Evolutionary conservation across 2,888 invertebrate genomes (phyloP).

Genomic region (Lamellibrachia columna): DNA sequence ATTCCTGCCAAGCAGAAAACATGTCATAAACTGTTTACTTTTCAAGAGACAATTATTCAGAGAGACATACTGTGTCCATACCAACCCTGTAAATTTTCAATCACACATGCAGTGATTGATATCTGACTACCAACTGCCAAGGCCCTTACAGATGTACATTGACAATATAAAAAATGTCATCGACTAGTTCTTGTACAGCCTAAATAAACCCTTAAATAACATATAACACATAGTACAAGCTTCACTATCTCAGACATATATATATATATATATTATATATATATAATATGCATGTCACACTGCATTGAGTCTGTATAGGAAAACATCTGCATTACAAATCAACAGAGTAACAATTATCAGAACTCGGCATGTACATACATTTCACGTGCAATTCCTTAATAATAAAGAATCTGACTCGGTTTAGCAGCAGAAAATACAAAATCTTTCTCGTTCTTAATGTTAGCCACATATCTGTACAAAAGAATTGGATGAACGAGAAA

Average conservation of each 20-base stretch:
- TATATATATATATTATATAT: not conserved
- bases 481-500: not conserved
- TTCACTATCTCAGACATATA: not conserved
- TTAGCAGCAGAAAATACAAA: not conserved
- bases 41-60: not conserved
- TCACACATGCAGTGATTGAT: not conserved
- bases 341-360: not conserved
- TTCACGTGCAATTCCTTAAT: not conserved
- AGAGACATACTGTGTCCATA: not conserved
- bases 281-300: not conserved
- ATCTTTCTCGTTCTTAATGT: not conserved
- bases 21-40: not conserved
- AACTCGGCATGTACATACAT: not conserved
- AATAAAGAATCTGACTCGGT: not conserved
- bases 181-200: not conserved
- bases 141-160: not conserved
- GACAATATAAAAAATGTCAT: not conserved
- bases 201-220: constrained; percentile 9
- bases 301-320: constrained; percentile 1
- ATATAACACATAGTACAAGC: not conserved
- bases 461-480: not conserved
- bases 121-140: not conserved
- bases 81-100: constrained; percentile 16
- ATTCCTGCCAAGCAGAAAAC: not conserved
- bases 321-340: not conserved